Evolutionary conservation across 2,113 vertebrate species (phyloP).

Genomic region (Hippocampus abdominalis): DNA sequence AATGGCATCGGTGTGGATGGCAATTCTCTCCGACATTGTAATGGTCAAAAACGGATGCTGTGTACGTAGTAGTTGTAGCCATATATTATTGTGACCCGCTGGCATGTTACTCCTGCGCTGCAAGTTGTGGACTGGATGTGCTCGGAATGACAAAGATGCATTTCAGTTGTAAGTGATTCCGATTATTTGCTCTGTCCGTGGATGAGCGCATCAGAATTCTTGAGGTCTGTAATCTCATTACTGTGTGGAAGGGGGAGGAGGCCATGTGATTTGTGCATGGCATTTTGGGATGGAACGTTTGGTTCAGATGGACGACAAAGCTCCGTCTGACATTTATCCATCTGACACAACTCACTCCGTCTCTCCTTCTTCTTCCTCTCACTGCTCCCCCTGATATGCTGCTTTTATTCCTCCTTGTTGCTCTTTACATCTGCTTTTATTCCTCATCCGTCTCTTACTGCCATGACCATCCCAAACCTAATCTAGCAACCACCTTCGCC

Average conservation of each 20-base stretch:
- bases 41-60: background rate
- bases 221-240: constrained; percentile 75
- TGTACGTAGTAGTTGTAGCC: background rate
- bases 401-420: constrained; percentile 3
- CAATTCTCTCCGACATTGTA: background rate
- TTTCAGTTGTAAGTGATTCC: constrained; percentile 50
- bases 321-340: constrained; percentile 66
- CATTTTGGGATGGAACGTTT: constrained; percentile 59
- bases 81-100: constrained; percentile 6
- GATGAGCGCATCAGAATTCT: constrained; percentile 47
- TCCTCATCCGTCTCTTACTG: background rate
- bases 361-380: constrained; percentile 8
- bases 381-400: background rate
- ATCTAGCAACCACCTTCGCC: constrained; percentile 5
- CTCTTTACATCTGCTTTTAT: constrained; percentile 13
- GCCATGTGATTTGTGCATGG: constrained; percentile 60
- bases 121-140: constrained; percentile 19
- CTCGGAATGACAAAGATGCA: constrained; percentile 28
- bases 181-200: constrained; percentile 32
- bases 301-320: constrained; percentile 49
- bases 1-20: background rate
- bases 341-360: constrained; percentile 57
- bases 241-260: constrained; percentile 46
- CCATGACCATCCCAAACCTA: background rate
- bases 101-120: background rate